phyloP scores from a whole-genome alignment of 37 sponge, comb jelly and placozoan genomes.

The Eunapius fragilis region DNA sequence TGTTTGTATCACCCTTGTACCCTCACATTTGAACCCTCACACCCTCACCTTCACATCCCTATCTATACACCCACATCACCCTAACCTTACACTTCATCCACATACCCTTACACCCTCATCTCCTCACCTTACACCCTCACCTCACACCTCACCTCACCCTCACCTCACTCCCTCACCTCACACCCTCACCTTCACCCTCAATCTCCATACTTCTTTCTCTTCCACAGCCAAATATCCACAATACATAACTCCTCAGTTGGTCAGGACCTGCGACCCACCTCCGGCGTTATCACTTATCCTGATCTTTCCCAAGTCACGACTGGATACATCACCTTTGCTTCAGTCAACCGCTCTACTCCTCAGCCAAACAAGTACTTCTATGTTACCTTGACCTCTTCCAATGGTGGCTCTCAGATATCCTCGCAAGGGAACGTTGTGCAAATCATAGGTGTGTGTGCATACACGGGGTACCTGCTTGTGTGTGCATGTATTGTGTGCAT shows the following conservation, averaged over 20 bases:
- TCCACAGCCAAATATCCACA: slow-evolving; percentile 36
- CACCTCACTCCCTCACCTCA: not conserved
- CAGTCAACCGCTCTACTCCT: slow-evolving; percentile 68
- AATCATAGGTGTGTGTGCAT: slow-evolving; percentile 6
- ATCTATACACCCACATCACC: not conserved
- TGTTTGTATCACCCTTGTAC: no score
- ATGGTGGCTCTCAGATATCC: slow-evolving; percentile 46
- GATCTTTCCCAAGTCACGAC: not conserved
- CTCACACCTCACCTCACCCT: not conserved
- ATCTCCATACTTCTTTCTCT: slow-evolving; percentile 1
- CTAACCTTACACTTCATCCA: not conserved
- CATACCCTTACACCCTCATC: not conserved
- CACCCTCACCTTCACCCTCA: no score
- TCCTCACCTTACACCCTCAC: slow-evolving; percentile 5
- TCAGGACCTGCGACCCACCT: slow-evolving; percentile 27
- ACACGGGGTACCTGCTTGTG: not conserved
- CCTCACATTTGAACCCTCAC: not conserved
- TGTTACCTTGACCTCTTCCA: slow-evolving; percentile 34
- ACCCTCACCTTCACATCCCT: not conserved
- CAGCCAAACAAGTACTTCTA: slow-evolving; percentile 59
- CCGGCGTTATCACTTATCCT: slow-evolving; percentile 24
- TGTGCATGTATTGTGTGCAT: no score
- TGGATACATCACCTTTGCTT: slow-evolving; percentile 28
- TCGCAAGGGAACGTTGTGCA: not conserved
- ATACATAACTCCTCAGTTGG: not conserved